Conservation (phyloP, 37 sponge, comb jelly and placozoan species). For the Agelas oroides region DNA sequence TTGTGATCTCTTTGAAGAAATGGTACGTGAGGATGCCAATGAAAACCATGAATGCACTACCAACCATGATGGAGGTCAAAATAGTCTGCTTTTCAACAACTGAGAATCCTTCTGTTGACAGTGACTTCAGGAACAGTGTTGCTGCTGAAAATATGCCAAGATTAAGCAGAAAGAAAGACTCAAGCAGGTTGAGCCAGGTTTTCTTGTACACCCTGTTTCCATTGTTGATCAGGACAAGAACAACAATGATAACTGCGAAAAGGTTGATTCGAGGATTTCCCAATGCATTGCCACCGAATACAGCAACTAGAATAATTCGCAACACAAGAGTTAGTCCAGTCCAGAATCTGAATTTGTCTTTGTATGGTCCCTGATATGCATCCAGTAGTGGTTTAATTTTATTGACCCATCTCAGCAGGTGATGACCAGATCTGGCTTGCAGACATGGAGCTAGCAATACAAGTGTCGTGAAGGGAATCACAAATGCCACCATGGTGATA, state of each 20-base stretch:
- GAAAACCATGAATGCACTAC: conserved; percentile 1
- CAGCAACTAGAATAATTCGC: not conserved
- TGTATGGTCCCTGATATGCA: conserved; percentile 21
- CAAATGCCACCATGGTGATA: not conserved
- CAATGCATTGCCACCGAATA: not conserved
- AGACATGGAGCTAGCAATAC: conserved; percentile 9
- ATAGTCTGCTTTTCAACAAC: not conserved
- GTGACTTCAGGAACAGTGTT: not conserved
- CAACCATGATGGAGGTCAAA: not conserved
- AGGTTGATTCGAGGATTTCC: not conserved
- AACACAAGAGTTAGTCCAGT: not conserved
- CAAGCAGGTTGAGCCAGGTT: not conserved
- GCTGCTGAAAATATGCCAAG: not conserved
- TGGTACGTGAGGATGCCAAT: too few relatives aligned
- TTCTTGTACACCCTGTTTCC: not conserved
- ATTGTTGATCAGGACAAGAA: not conserved
- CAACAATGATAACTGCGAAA: not conserved
- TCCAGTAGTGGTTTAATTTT: conserved; percentile 16
- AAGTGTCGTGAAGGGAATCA: conserved; percentile 4
- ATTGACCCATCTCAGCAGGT: not conserved
- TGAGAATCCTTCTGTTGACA: not conserved
- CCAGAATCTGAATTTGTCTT: conserved; percentile 5
- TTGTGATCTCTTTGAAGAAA: too few relatives aligned
- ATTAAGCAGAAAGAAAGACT: not conserved
- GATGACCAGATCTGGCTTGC: not conserved